These are phyloP conservation scores for Elegia similella DNA, from an alignment of 2,888 invertebrate species.

Conservation along the genomic window DNA sequence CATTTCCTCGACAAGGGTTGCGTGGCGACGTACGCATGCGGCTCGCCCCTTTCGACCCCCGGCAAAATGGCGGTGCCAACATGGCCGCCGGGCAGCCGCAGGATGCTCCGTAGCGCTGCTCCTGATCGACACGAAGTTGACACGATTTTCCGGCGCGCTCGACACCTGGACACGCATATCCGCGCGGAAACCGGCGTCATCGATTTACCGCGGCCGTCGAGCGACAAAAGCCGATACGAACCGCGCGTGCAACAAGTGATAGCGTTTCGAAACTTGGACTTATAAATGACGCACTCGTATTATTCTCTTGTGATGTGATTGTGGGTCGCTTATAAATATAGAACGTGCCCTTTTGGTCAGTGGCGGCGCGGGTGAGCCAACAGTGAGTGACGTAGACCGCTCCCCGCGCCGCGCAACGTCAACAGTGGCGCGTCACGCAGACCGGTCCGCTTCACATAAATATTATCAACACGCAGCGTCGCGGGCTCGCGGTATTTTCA, in stretches of 20 bases:
- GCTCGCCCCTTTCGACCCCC: conserved; percentile 70
- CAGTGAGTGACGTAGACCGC: conserved; percentile 70
- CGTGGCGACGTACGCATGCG: conserved; percentile 79
- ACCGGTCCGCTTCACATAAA: conserved; percentile 52
- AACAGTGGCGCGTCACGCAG: conserved; percentile 70
- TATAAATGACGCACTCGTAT: conserved; percentile 55
- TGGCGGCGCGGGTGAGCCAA: conserved; percentile 75
- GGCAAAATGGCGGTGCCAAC: conserved; percentile 81
- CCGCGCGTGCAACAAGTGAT: conserved; percentile 79
- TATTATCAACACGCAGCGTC: conserved; percentile 58
- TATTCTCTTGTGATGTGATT: conserved; percentile 66
- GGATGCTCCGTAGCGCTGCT: conserved; percentile 73
- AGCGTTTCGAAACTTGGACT: conserved; percentile 49
- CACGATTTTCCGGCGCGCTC: conserved; percentile 62
- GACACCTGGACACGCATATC: conserved; percentile 64
- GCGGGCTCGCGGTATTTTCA: conserved; percentile 36
- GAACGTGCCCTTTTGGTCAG: conserved; percentile 72
- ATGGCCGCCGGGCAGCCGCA: conserved; percentile 81
- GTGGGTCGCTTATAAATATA: conserved; percentile 71
- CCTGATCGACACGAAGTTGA: conserved; percentile 69
- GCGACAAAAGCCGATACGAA: conserved; percentile 44
- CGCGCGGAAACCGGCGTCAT: conserved; percentile 56
- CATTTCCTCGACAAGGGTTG: conserved; percentile 61
- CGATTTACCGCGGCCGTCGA: conserved; percentile 56
- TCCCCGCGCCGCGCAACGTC: conserved; percentile 76